Percentiles rank a stretch among this genome's conserved stretches.
Evolutionary conservation across 2,797 vertebrate species (phyloP).

Genomic region (Aldrovandia affinis): DNA sequence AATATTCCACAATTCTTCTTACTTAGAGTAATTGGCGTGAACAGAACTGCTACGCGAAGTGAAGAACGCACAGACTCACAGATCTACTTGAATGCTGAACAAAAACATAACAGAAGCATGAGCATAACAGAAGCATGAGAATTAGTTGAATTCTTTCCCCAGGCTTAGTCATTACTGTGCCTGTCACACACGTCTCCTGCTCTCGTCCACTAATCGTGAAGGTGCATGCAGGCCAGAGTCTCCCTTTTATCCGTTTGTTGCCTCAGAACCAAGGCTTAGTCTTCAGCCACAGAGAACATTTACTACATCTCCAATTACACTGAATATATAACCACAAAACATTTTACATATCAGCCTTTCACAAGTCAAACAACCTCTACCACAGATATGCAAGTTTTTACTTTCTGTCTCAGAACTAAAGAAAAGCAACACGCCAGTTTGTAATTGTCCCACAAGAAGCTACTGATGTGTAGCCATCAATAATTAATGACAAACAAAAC

Average conservation of each 20-base stretch:
- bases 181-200: neutral
- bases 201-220: conserved; percentile 55
- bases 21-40: conserved; percentile 4
- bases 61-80: conserved; percentile 49
- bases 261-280: conserved; percentile 61
- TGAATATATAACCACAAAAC: conserved; percentile 36
- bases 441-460: neutral
- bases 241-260: conserved; percentile 62
- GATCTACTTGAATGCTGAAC: conserved; percentile 40
- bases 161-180: conserved; percentile 10
- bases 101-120: conserved; percentile 53
- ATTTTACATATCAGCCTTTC: conserved; percentile 42
- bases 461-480: neutral
- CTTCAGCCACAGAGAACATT: conserved; percentile 40
- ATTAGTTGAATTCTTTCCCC: conserved; percentile 44
- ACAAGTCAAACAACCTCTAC: neutral
- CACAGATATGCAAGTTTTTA: neutral
- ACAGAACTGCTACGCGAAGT: neutral
- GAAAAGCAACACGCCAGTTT: neutral
- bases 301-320: conserved; percentile 58
- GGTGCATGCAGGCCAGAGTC: conserved; percentile 70
- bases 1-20: conserved; percentile 42
- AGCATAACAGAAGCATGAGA: conserved; percentile 35
- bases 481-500: neutral
- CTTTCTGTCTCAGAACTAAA: neutral